Evolutionary conservation across 2,888 invertebrate species (phyloP).

Genomic region (Hesperia comma): DNA sequence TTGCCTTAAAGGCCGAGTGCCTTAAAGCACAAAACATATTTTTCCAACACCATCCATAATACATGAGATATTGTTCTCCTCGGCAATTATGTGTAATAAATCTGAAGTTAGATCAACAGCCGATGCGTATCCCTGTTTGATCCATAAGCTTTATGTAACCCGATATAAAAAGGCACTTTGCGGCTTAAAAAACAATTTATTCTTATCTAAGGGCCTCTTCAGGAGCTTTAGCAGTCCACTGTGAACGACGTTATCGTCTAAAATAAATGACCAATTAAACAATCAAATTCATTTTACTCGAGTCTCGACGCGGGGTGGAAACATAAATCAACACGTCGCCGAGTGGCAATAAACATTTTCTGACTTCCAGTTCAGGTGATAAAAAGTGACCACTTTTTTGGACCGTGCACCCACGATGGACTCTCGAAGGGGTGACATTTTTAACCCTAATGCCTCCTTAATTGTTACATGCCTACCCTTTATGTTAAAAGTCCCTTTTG

Average conservation of each 20-base stretch:
- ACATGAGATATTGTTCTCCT: constrained; percentile 70
- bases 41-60: constrained; percentile 77
- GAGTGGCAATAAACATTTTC: constrained; percentile 83
- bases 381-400: constrained; percentile 78
- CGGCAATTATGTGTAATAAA: constrained; percentile 82
- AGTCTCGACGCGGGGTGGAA: constrained; percentile 70
- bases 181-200: constrained; percentile 53
- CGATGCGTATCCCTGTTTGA: constrained; percentile 53
- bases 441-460: constrained; percentile 76
- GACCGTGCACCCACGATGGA: constrained; percentile 64
- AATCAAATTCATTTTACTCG: constrained; percentile 79
- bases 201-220: constrained; percentile 61
- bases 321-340: constrained; percentile 80
- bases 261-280: constrained; percentile 83
- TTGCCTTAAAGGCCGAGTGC: constrained; percentile 69
- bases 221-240: constrained; percentile 61
- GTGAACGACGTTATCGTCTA: constrained; percentile 70
- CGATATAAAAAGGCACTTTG: constrained; percentile 35
- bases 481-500: constrained; percentile 62
- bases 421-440: constrained; percentile 80
- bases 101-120: constrained; percentile 75
- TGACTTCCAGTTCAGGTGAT: constrained; percentile 82
- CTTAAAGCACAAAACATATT: constrained; percentile 70
- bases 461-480: constrained; percentile 78
- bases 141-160: constrained; percentile 37